Evolutionary conservation across 2,888 invertebrate genomes (phyloP).

Genomic region (Timema podura): DNA sequence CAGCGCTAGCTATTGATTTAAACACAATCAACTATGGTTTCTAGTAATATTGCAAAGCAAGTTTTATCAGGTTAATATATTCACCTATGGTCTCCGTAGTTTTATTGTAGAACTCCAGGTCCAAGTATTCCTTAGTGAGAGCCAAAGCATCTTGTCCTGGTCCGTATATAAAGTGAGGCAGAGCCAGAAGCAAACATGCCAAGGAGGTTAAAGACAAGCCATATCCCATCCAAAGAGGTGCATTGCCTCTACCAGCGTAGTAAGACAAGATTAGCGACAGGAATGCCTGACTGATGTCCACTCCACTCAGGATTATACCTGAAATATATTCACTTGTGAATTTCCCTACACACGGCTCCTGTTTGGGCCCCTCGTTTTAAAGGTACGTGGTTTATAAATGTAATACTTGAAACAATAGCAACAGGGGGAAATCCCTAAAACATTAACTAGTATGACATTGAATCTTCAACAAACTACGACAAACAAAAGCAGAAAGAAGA

Average conservation of each 20-base stretch:
- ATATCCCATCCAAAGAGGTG: constrained; percentile 69
- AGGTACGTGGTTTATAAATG: no score
- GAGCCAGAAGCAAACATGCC: constrained; percentile 64
- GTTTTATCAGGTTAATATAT: constrained; percentile 17
- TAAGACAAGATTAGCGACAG: constrained; percentile 64
- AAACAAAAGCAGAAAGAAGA: no score
- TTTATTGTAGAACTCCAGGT: constrained; percentile 41
- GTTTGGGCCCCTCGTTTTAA: no score
- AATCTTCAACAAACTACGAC: no score
- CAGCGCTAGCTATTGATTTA: no score
- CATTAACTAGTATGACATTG: no score
- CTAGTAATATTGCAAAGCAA: no score
- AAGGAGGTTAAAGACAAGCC: constrained; percentile 56
- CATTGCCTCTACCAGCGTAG: constrained; percentile 65
- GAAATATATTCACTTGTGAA: constrained; percentile 28
- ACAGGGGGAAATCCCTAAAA: no score
- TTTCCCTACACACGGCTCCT: no score
- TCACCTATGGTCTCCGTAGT: constrained; percentile 41
- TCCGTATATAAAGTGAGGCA: constrained; percentile 66
- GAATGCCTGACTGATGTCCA: constrained; percentile 67
- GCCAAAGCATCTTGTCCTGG: constrained; percentile 62
- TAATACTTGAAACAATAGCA: no score
- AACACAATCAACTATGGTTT: no score
- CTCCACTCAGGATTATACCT: constrained; percentile 68
- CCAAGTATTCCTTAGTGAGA: constrained; percentile 57